Evolutionary conservation across 2,888 invertebrate genomes (phyloP).

Genomic region (Cacoxenus indagator): DNA sequence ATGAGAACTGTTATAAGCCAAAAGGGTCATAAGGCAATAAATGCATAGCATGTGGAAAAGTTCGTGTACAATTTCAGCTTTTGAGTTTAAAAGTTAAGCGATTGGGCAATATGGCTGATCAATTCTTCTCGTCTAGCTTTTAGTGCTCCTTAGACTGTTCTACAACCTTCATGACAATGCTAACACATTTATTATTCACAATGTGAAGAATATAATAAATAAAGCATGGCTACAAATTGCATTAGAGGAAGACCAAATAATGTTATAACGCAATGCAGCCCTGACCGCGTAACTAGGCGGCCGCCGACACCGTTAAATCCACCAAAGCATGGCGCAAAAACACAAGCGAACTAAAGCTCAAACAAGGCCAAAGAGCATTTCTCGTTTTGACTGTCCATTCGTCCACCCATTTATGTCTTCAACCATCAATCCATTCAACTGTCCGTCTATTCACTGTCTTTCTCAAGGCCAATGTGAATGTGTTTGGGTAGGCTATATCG

Average conservation of each 20-base stretch:
- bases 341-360: slow-evolving; percentile 40
- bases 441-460: no score
- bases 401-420: neutral
- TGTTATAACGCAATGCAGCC: slow-evolving; percentile 32
- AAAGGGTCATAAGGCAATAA: no score
- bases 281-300: slow-evolving; percentile 31
- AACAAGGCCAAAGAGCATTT: slow-evolving; percentile 46
- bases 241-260: slow-evolving; percentile 50
- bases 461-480: no score
- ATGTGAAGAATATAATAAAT: slow-evolving; percentile 32
- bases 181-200: neutral
- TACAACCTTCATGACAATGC: neutral
- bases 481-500: no score
- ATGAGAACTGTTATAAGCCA: no score
- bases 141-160: no score
- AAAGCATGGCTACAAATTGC: slow-evolving; percentile 50
- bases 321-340: neutral
- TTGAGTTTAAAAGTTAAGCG: no score
- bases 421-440: neutral
- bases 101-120: no score
- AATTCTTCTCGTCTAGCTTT: no score
- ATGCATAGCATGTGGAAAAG: no score
- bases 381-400: neutral
- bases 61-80: no score
- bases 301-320: neutral